Evolutionary conservation across 2,113 vertebrate species (phyloP), one percentile per base, ranked within the genome.

Genomic region (Lophura nycthemera): DNA sequence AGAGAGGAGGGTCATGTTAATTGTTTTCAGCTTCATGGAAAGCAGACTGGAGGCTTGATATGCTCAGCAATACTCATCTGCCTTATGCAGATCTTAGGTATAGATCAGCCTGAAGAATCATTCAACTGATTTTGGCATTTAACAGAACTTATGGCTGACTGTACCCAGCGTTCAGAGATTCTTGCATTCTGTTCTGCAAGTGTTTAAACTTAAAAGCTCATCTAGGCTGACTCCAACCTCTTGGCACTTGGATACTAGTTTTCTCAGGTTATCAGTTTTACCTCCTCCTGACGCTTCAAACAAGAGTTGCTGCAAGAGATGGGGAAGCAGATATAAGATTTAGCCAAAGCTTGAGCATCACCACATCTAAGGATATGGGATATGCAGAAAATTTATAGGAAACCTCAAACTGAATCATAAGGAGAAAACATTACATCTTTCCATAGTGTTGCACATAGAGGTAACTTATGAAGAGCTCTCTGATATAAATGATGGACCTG

Each of bases 161-260:
- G 95, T 95, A 97, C 97, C 95, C 95, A 98, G 96, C 75, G 96
- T 98, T 98, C 98, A 98, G 96, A 96, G 97, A 97, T 98, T 98
- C 97, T 97, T 98, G 98, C 98, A 98, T 97, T 98, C 98, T 97
- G 98, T 98, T 97, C 97, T 98, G 98, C 96, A 97, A 97, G 97
- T 97, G 98, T 97, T 98, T 98, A 98, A 98, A 98, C 98, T 98
- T 98, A 99, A 98, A 96, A 98, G 97, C 98, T 99, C 98, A 98
- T 98, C 98, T 98, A 99, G 98, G 98, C 98, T 98, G 98, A 99
- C 99, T 97, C 99, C 99, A 98, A 98, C 97, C 98, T 99, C 99
- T 98, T 98, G 98, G 98, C 98, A 99, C 98, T 98, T 98, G 98
- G 98, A 98, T 98, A 99, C 98, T 97, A 99, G 98, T 97, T 98